A percentile compares a stretch with the other conserved stretches of the same genome.
phyloP scores from a whole-genome alignment of 2,113 vertebrate genomes.

The Upupa epops region DNA sequence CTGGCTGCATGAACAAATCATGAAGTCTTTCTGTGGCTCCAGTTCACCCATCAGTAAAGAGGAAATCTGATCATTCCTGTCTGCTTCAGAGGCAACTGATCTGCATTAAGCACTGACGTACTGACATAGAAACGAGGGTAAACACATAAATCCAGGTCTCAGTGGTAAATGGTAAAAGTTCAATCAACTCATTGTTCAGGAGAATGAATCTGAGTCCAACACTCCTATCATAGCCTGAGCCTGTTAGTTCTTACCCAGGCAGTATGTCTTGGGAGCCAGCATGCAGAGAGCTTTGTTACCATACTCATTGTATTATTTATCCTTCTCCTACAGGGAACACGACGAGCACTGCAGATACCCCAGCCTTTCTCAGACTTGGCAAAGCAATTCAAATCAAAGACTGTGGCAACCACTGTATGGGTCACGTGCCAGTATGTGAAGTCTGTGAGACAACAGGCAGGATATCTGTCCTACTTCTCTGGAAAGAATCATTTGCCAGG shows the following conservation, averaged over 20 bases:
- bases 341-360: neutral
- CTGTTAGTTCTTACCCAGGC: neutral
- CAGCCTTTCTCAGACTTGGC: neutral
- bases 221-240: neutral
- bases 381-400: neutral
- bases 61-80: conserved; percentile 32
- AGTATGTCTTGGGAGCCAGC: neutral
- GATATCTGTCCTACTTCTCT: neutral
- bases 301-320: neutral
- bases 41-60: neutral
- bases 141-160: conserved; percentile 23
- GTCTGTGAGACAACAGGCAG: neutral
- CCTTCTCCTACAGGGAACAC: neutral
- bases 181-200: neutral
- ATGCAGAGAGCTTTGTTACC: neutral
- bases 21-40: conserved; percentile 20
- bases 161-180: neutral
- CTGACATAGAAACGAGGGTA: neutral
- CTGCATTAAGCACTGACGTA: neutral
- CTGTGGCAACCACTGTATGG: neutral
- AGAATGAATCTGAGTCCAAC: neutral
- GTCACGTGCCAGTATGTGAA: neutral
- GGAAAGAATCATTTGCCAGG: neutral
- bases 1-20: conserved; percentile 17
- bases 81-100: conserved; percentile 23